Conservation (phyloP, 2,797 vertebrate genomes). For the Neoniphon sammara region DNA sequence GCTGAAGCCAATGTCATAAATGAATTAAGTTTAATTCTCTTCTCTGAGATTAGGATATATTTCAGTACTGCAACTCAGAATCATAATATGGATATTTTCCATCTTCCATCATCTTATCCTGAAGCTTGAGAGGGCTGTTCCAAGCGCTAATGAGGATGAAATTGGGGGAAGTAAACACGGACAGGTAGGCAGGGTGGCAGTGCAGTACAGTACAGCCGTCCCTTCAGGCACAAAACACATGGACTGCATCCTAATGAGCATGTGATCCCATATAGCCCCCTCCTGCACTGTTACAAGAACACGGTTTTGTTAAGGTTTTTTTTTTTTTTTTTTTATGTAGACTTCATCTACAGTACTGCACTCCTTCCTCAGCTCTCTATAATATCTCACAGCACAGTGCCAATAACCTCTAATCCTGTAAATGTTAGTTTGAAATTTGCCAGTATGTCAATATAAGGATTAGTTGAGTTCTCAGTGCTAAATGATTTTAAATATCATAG, state of each 20-base stretch:
- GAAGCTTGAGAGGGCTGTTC: neutral
- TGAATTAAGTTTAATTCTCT: neutral
- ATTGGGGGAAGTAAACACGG: neutral
- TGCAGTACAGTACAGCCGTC: neutral
- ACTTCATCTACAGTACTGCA: neutral
- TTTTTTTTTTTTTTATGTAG: neutral
- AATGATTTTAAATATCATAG: too few relatives aligned
- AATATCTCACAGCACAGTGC: neutral
- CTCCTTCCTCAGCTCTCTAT: neutral
- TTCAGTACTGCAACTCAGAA: neutral
- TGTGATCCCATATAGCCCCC: neutral
- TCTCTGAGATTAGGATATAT: neutral
- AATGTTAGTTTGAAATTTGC: neutral
- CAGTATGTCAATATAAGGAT: neutral
- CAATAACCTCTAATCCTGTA: neutral
- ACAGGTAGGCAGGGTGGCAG: neutral
- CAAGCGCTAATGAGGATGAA: constrained; percentile 1
- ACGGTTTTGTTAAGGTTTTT: neutral
- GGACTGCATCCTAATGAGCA: constrained; percentile 10
- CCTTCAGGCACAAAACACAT: neutral
- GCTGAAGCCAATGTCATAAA: too few relatives aligned
- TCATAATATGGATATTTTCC: constrained; percentile 12
- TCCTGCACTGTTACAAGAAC: neutral
- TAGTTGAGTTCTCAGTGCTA: too few relatives aligned
- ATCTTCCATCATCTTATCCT: neutral